Percentiles rank a stretch among this genome's conserved stretches.
phyloP scores from a whole-genome alignment of 2,113 vertebrate genomes.

The Oreochromis spilurus region DNA sequence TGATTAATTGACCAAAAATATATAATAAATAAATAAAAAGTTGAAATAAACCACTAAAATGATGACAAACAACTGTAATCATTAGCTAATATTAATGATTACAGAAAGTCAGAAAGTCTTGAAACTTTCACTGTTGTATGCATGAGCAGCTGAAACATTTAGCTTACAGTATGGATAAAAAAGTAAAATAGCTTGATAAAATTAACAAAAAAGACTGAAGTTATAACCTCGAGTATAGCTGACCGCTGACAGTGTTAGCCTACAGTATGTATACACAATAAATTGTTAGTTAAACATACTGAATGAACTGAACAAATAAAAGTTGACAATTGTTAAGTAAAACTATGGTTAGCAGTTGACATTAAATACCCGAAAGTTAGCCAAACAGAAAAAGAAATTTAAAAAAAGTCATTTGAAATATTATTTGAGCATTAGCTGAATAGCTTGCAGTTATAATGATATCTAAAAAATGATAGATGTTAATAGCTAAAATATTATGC shows the following conservation, averaged over 20 bases:
- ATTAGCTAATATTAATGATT: background rate
- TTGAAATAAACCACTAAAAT: background rate
- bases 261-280: background rate
- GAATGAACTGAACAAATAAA: background rate
- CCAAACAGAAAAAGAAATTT: background rate
- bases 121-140: background rate
- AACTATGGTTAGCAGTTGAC: background rate
- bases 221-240: rapidly evolving
- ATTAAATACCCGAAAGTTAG: background rate
- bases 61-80: background rate
- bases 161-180: background rate
- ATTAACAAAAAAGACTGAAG: rapidly evolving
- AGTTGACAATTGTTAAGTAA: background rate
- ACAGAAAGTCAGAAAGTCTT: background rate
- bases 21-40: background rate
- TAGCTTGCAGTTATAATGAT: background rate
- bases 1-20: background rate
- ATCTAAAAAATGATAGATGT: background rate
- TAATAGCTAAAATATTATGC: background rate
- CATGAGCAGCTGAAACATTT: background rate
- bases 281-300: background rate
- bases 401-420: background rate
- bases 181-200: background rate
- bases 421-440: background rate
- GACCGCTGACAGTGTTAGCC: rapidly evolving